A percentile compares a stretch with the other conserved stretches of the same genome.
These are phyloP conservation scores for Brachionus asplanchnoidis DNA, from an alignment of 1,140 invertebrate genomes.

Conservation along the genomic window DNA sequence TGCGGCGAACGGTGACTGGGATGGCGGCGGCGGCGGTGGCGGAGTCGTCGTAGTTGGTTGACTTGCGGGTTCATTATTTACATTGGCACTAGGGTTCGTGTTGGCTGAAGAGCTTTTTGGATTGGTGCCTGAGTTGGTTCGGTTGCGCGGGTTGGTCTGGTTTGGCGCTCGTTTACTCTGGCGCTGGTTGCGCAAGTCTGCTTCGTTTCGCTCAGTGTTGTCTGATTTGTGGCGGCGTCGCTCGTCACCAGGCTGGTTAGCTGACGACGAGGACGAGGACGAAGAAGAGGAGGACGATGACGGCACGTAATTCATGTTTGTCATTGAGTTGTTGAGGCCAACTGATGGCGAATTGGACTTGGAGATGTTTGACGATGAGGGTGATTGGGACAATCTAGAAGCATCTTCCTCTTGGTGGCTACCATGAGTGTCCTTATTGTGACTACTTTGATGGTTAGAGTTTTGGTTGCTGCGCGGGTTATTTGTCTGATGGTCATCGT, in stretches of 20 bases:
- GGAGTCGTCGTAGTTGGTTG: constrained; percentile 25
- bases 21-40: neutral
- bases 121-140: neutral
- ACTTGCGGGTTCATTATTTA: constrained; percentile 1
- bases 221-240: constrained; percentile 17
- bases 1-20: constrained; percentile 8
- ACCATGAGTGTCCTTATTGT: neutral
- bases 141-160: neutral
- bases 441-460: constrained; percentile 1
- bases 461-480: neutral
- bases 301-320: constrained; percentile 29
- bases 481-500: neutral
- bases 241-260: neutral
- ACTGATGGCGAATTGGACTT: constrained; percentile 25
- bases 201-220: neutral
- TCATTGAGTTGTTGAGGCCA: neutral
- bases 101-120: neutral
- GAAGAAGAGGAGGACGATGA: constrained; percentile 12
- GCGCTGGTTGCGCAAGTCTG: neutral
- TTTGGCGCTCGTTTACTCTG: neutral
- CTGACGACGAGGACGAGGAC: neutral
- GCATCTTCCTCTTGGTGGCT: neutral
- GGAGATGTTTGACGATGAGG: constrained; percentile 13
- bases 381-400: constrained; percentile 12
- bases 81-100: neutral